phyloP scores from a whole-genome alignment of 2,888 invertebrate genomes.

The Tillus elongatus region DNA sequence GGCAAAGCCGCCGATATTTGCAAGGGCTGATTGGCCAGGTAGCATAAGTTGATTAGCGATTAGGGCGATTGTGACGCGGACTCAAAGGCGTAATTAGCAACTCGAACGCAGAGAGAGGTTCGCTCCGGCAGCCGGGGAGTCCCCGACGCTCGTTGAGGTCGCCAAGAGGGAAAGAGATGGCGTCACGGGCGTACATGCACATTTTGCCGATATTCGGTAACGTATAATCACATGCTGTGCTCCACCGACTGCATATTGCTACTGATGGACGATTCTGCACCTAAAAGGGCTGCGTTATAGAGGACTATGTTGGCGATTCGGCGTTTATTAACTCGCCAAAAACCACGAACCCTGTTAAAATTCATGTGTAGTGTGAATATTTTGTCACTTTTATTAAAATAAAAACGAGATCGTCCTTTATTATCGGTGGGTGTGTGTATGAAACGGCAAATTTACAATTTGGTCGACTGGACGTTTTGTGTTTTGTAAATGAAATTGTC shows the following conservation, averaged over 20 bases:
- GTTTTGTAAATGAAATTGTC: no score
- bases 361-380: no score
- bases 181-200: conserved; percentile 9
- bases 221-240: conserved; percentile 39
- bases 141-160: conserved; percentile 5
- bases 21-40: conserved; percentile 40
- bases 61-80: conserved; percentile 42
- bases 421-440: no score
- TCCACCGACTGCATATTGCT: conserved; percentile 33
- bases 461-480: no score
- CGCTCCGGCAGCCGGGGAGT: conserved; percentile 13
- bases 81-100: conserved; percentile 42
- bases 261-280: conserved; percentile 27
- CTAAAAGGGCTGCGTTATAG: no score
- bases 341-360: no score
- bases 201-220: conserved; percentile 18
- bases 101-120: conserved; percentile 28
- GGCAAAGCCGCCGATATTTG: no score
- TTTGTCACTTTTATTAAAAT: no score
- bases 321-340: no score
- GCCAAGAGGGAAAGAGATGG: conserved; percentile 18
- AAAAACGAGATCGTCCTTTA: no score
- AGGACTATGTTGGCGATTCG: no score
- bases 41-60: conserved; percentile 44
- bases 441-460: no score